Evolutionary conservation across 2,888 invertebrate species (phyloP).

Genomic region (Orthosia cruda): DNA sequence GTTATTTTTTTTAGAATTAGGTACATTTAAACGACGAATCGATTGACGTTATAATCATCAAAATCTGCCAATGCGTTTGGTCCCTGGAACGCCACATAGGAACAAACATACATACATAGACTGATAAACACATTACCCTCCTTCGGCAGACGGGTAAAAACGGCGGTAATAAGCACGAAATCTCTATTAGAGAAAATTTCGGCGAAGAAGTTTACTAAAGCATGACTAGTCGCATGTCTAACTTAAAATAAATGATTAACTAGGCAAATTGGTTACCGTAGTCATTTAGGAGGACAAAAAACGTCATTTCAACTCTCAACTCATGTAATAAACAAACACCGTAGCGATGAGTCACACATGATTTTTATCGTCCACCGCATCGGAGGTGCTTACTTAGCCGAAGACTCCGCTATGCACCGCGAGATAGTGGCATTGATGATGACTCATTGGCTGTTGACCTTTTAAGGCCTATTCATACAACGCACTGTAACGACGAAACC

Average conservation of each 20-base stretch:
- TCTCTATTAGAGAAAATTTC: background rate
- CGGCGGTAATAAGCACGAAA: conserved; percentile 19
- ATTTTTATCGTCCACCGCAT: conserved; percentile 68
- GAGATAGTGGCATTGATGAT: conserved; percentile 74
- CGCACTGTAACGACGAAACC: conserved; percentile 46
- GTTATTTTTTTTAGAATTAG: no score
- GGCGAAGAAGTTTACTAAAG: background rate
- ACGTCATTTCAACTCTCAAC: background rate
- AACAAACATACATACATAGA: no score
- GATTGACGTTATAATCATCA: no score
- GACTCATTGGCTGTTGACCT: conserved; percentile 83
- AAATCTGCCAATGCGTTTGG: no score
- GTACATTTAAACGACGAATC: no score
- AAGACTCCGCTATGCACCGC: conserved; percentile 67
- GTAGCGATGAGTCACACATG: conserved; percentile 62
- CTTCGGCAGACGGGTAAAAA: no score
- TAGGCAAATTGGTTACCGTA: background rate
- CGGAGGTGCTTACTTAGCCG: conserved; percentile 66
- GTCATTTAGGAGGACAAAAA: conserved; percentile 7
- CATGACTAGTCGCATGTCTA: background rate
- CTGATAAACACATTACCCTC: no score
- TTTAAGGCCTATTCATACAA: conserved; percentile 71
- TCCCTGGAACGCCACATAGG: no score
- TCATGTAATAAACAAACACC: conserved; percentile 37
- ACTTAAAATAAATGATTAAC: conserved; percentile 5